These are phyloP conservation scores for Pterobdella sp. DNA, from an alignment of 2,888 invertebrate species.

Conservation along the genomic window DNA sequence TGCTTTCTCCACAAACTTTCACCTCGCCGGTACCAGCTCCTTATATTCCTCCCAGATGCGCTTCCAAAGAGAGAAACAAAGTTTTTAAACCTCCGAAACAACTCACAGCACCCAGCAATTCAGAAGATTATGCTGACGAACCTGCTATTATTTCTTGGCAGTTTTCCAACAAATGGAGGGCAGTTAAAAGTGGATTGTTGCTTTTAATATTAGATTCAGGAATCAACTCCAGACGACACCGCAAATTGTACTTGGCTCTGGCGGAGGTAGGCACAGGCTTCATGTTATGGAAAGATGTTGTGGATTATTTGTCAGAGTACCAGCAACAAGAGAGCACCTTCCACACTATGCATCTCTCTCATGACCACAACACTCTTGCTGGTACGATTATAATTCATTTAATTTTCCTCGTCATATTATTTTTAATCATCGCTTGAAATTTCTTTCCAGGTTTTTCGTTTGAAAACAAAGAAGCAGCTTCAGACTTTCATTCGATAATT, in stretches of 20 bases:
- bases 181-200: constrained; percentile 20
- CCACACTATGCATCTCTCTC: constrained; percentile 24
- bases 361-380: constrained; percentile 24
- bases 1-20: not conserved
- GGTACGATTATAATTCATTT: constrained; percentile 10
- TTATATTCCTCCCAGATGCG: not conserved
- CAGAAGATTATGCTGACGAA: not conserved
- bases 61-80: no score
- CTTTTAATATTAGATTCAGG: constrained; percentile 21
- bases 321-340: not conserved
- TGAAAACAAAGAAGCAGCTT: constrained; percentile 12
- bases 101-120: not conserved
- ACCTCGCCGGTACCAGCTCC: not conserved
- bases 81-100: no score
- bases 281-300: constrained; percentile 20
- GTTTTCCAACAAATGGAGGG: constrained; percentile 15
- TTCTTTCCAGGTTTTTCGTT: constrained; percentile 17
- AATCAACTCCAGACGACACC: constrained; percentile 1
- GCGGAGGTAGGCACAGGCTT: constrained; percentile 25
- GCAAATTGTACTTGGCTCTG: constrained; percentile 21
- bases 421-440: not conserved
- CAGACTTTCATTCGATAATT: constrained; percentile 8
- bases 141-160: not conserved
- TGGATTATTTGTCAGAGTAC: constrained; percentile 19
- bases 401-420: no score